Evolutionary conservation across 2,888 invertebrate species (phyloP).

Genomic region (Chesias legatella): DNA sequence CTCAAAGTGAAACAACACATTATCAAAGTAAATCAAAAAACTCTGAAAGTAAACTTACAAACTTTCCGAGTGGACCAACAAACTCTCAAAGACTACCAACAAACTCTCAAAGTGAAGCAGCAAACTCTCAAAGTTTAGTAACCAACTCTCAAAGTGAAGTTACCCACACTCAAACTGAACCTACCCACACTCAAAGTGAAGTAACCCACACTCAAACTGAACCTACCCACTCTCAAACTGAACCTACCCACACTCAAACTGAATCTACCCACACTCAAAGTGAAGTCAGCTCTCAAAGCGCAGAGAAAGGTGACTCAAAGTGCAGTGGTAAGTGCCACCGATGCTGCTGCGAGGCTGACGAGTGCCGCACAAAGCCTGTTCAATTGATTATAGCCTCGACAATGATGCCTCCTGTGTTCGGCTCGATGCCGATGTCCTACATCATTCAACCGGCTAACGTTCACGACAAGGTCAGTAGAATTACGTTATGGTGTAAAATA

Average conservation of each 20-base stretch:
- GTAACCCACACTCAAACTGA: too few species aligned
- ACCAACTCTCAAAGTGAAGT: too few species aligned
- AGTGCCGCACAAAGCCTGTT: constrained; percentile 49
- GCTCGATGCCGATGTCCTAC: constrained; percentile 56
- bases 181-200: too few species aligned
- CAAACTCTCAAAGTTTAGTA: too few species aligned
- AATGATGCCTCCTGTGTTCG: constrained; percentile 66
- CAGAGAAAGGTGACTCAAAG: constrained; percentile 8
- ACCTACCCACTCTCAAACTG: too few species aligned
- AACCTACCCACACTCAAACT: too few species aligned
- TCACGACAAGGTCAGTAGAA: constrained; percentile 59
- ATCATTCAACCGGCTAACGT: constrained; percentile 47
- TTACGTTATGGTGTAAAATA: too few species aligned
- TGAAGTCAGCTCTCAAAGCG: constrained; percentile 17
- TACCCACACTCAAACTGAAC: too few species aligned
- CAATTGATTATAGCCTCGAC: constrained; percentile 69
- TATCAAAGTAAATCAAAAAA: neutral
- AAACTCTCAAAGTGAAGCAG: constrained; percentile 37
- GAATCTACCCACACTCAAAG: too few species aligned
- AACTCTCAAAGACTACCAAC: constrained; percentile 37
- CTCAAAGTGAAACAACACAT: too few species aligned
- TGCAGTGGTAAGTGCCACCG: constrained; percentile 37
- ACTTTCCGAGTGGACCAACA: constrained; percentile 10
- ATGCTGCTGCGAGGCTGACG: constrained; percentile 41
- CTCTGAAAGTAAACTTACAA: constrained; percentile 9